Evolutionary conservation across 2,888 invertebrate species (phyloP).

Genomic region (Girardia tigrina): DNA sequence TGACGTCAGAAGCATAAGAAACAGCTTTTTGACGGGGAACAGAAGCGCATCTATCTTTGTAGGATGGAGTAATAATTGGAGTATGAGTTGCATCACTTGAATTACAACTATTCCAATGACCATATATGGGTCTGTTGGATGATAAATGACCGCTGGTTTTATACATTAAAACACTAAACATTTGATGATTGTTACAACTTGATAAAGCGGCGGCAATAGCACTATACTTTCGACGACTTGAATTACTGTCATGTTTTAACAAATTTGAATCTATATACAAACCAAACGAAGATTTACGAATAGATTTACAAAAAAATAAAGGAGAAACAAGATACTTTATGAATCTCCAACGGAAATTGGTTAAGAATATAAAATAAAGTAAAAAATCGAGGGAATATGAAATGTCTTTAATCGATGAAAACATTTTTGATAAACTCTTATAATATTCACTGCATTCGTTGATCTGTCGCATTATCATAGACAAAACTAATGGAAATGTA

Average conservation of each 20-base stretch:
- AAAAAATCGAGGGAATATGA: constrained; percentile 35
- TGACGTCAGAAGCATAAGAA: not conserved
- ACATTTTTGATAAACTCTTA: constrained; percentile 30
- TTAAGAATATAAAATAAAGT: constrained; percentile 35
- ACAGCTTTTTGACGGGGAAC: not conserved
- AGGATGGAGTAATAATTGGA: not conserved
- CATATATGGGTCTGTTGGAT: not conserved
- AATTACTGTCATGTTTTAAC: constrained; percentile 6
- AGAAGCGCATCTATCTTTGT: not conserved
- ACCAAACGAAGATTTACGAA: not conserved
- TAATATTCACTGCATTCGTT: not conserved
- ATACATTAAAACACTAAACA: constrained; percentile 23
- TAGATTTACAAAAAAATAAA: not conserved
- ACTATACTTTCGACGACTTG: constrained; percentile 17
- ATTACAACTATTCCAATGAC: constrained; percentile 12
- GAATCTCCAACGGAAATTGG: constrained; percentile 36
- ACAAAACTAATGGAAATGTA: constrained; percentile 32
- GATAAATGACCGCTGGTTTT: not conserved
- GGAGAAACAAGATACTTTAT: constrained; percentile 21
- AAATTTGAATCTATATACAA: not conserved
- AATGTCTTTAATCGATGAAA: constrained; percentile 37
- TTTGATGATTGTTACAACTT: constrained; percentile 6
- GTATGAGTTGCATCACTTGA: not conserved
- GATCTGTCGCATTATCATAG: constrained; percentile 26
- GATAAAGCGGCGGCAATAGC: not conserved